Conservation (phyloP, 2,113 vertebrate species). For the Ophthalmolycus amberensis region DNA sequence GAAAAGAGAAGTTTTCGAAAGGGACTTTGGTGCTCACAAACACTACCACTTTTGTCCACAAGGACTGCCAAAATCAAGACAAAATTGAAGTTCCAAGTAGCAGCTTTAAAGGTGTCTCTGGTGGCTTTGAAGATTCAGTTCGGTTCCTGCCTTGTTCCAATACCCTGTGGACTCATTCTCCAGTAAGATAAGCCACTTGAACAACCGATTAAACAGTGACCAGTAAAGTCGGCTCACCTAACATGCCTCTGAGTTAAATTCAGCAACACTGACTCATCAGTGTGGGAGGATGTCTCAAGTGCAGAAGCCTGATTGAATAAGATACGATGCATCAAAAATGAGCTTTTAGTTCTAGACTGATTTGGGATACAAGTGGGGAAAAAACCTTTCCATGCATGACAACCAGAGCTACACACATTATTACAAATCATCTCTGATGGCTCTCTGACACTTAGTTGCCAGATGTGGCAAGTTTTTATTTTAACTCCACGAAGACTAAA, state of each 20-base stretch:
- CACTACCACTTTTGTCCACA: too few relatives aligned
- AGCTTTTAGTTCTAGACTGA: not conserved
- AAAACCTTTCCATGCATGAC: not conserved
- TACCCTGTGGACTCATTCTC: not conserved
- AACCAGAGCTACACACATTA: not conserved
- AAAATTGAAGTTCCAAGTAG: not conserved
- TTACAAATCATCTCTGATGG: not conserved
- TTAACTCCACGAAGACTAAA: constrained; percentile 1
- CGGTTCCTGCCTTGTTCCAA: not conserved
- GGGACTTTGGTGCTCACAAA: not conserved
- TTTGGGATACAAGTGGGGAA: not conserved
- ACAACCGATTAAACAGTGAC: constrained; percentile 5
- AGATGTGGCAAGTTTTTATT: constrained; percentile 10
- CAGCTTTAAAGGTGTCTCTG: not conserved
- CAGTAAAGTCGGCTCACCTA: constrained; percentile 1
- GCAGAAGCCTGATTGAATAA: not conserved
- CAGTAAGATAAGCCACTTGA: constrained; percentile 24
- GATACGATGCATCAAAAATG: not conserved
- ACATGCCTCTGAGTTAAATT: constrained; percentile 4
- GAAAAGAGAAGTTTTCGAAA: too few relatives aligned
- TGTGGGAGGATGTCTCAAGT: not conserved
- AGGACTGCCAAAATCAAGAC: too few relatives aligned
- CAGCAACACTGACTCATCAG: not conserved
- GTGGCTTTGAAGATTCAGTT: not conserved
- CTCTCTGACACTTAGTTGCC: constrained; percentile 11